A percentile compares a stretch with the other conserved stretches of the same genome.
These are phyloP conservation scores for Rhodinocichla rosea DNA, from an alignment of 2,113 vertebrate genomes.

Conservation along the genomic window DNA sequence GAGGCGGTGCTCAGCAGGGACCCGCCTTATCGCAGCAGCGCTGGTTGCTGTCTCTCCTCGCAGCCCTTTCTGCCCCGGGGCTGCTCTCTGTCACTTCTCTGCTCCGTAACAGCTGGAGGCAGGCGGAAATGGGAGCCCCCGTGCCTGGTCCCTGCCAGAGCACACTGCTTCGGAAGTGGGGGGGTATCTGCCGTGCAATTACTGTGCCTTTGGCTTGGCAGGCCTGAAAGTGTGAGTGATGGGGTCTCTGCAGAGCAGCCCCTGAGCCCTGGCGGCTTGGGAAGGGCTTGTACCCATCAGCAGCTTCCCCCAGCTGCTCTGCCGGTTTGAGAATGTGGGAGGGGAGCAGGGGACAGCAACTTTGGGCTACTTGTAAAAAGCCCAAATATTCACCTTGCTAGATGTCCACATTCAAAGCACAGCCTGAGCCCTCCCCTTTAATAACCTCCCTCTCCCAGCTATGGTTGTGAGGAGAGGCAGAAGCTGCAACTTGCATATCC, in stretches of 20 bases:
- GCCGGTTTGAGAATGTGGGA: rapidly evolving
- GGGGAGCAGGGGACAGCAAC: neutral
- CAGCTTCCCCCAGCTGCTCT: neutral
- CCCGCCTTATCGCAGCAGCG: slow-evolving; percentile 55
- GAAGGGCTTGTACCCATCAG: neutral
- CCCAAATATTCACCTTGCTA: neutral
- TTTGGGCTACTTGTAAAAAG: neutral
- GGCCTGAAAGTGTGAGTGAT: slow-evolving; percentile 49
- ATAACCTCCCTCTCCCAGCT: neutral
- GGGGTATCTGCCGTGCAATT: slow-evolving; percentile 14
- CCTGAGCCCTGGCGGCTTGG: rapidly evolving
- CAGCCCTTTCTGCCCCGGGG: neutral
- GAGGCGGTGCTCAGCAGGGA: slow-evolving; percentile 68
- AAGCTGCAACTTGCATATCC: neutral
- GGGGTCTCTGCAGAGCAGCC: neutral
- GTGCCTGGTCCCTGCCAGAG: slow-evolving; percentile 18
- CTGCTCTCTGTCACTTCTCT: slow-evolving; percentile 60
- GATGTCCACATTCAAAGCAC: neutral
- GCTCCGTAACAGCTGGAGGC: slow-evolving; percentile 32
- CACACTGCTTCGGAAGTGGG: neutral
- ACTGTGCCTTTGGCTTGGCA: slow-evolving; percentile 44
- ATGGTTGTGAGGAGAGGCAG: neutral
- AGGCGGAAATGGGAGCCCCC: slow-evolving; percentile 49
- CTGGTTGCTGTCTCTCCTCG: slow-evolving; percentile 70
- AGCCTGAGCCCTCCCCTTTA: neutral